phyloP scores from a whole-genome alignment of 2,888 invertebrate species.

The Nemotelus pantherinus region DNA sequence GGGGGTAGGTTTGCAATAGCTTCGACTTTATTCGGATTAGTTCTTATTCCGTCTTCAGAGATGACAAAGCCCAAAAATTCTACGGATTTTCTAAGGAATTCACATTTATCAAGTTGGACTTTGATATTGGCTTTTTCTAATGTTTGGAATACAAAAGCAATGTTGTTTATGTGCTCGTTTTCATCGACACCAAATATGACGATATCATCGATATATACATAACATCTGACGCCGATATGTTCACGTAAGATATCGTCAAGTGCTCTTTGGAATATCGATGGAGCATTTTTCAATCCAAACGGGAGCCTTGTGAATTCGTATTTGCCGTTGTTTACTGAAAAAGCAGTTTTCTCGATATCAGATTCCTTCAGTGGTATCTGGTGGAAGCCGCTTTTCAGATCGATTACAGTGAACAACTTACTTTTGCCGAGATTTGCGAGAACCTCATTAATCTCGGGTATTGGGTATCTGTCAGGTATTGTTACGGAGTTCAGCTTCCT shows the following conservation, averaged over 20 bases:
- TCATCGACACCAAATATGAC: slow-evolving; percentile 14
- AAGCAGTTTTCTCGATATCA: slow-evolving; percentile 38
- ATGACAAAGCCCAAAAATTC: slow-evolving; percentile 28
- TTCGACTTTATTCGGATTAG: slow-evolving; percentile 18
- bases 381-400: slow-evolving; percentile 32
- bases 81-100: slow-evolving; percentile 5
- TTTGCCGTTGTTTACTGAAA: slow-evolving; percentile 34
- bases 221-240: slow-evolving; percentile 9
- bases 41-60: slow-evolving; percentile 24
- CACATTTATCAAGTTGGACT: slow-evolving; percentile 28
- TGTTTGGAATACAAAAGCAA: slow-evolving; percentile 6
- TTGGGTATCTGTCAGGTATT: slow-evolving; percentile 5
- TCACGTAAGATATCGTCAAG: slow-evolving; percentile 15
- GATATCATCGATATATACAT: slow-evolving; percentile 23
- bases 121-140: slow-evolving; percentile 2
- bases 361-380: slow-evolving; percentile 3
- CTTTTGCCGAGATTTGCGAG: slow-evolving; percentile 33
- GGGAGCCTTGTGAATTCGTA: slow-evolving; percentile 27
- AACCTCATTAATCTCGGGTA: slow-evolving; percentile 36
- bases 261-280: slow-evolving; percentile 25
- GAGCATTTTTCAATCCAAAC: slow-evolving; percentile 19
- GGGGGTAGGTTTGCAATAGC: slow-evolving; percentile 29
- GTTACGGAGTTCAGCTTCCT: slow-evolving; percentile 31
- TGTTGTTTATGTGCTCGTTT: background rate
- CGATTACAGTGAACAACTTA: background rate